Evolutionary conservation across 2,888 invertebrate genomes (phyloP), one percentile per base, ranked within the genome.

Genomic region (Mayetiola destructor): DNA sequence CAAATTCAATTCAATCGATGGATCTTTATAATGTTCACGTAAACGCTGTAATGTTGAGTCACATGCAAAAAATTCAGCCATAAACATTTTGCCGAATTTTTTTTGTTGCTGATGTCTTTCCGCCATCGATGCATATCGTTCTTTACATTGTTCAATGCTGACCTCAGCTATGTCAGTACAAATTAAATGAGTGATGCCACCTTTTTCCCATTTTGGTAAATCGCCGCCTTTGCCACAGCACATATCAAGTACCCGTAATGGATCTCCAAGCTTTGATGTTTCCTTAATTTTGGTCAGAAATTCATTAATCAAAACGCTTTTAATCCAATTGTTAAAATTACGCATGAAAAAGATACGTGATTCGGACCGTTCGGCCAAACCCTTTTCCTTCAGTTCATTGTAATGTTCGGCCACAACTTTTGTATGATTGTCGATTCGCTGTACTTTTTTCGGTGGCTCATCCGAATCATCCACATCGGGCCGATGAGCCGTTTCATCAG

Each of bases 191-290:
- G 81, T 78, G 55, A 94, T 87, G 59, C 80, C 74, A 1, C 80
- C 85, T 68, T 88, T 91, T 59, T 81, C 81, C 92, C 97, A 99
- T 72, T 99, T 99, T n/a, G 88, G 76, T 35, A 99, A 76, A 72
- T 99, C 99, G 2, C 99, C 99, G 20, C 99, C 99, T 77, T 99
- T 99, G 1, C 99, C 99, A 69, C 95, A 95, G 64, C 95, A 93
- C 77, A 99, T 83, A 70, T 99, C 99, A 56, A 96, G 74, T 0
- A 93, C 89, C 59, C 79, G 77, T 30, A 88, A 64, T 1, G 80
- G 77, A 57, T 78, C 76, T n/a, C 84, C 83, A 61, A 81, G 77
- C 61, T 79, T 79, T 64, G 80, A 82, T 3, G 66, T 73, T 62
- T 78, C 77, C 65, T 79, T 82, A 52, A 82, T 77, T 69, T 80